A percentile compares a stretch with the other conserved stretches of the same genome.
These are phyloP conservation scores for Caenorhabditis elegans DNA, from an alignment of 1,140 invertebrate species.

Conservation along the genomic window WBcel235 BX284603.4:8718001-8718500, in stretches of 20 bases:
- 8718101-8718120: conserved; percentile 84
- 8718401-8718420: conserved; percentile 76
- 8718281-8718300: conserved; percentile 72
- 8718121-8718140: conserved; percentile 85
- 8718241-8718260: conserved; percentile 97
- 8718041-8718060: conserved; percentile 61
- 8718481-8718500: too few relatives aligned
- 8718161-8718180: conserved; percentile 29
- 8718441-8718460: conserved; percentile 89
- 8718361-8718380: conserved; percentile 81
- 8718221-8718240: conserved; percentile 91
- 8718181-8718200: background rate
- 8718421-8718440: conserved; percentile 79
- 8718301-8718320: conserved; percentile 55
- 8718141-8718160: conserved; percentile 78
- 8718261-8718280: conserved; percentile 78
- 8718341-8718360: conserved; percentile 74
- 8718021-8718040: conserved; percentile 73
- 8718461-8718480: conserved; percentile 65
- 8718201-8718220: conserved; percentile 80
- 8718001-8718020: conserved; percentile 86
- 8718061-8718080: conserved; percentile 81
- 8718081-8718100: conserved; percentile 83
- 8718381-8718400: conserved; percentile 79
- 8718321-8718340: conserved; percentile 54